Evolutionary conservation across 2,797 vertebrate genomes (phyloP).

Genomic region (Cyprinodon diabolis): DNA sequence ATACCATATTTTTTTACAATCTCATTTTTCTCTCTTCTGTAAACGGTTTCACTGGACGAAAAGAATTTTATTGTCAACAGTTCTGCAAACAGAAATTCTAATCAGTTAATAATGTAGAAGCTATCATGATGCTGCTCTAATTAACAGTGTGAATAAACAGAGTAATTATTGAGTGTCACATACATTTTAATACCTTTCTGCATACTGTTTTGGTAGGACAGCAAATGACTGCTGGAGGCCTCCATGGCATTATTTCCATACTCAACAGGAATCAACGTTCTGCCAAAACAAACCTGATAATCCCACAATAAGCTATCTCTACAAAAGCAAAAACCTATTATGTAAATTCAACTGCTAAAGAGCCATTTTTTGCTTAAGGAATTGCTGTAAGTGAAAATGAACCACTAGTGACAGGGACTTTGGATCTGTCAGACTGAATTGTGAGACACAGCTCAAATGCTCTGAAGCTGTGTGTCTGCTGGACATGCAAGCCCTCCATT

Average conservation of each 20-base stretch:
- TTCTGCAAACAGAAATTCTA: background rate
- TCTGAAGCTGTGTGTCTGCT: background rate
- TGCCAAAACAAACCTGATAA: background rate
- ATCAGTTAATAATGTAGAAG: slow-evolving; percentile 1
- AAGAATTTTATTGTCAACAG: too few relatives aligned
- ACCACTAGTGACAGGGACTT: background rate
- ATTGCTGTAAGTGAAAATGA: background rate
- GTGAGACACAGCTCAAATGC: background rate
- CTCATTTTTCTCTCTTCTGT: too few relatives aligned
- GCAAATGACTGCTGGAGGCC: background rate
- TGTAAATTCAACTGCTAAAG: slow-evolving; percentile 8
- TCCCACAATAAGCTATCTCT: background rate
- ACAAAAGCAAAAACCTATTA: background rate
- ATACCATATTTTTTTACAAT: too few relatives aligned
- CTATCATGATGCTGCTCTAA: slow-evolving; percentile 2
- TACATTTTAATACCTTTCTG: background rate
- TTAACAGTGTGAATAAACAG: background rate
- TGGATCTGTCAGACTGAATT: background rate
- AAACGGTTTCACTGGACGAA: too few relatives aligned
- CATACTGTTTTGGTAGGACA: background rate
- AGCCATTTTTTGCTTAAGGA: background rate
- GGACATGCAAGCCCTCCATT: background rate
- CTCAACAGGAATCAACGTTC: background rate
- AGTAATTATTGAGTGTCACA: background rate
- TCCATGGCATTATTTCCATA: background rate